phyloP scores from a whole-genome alignment of 2,888 invertebrate species.

The Entomobrya proxima region DNA sequence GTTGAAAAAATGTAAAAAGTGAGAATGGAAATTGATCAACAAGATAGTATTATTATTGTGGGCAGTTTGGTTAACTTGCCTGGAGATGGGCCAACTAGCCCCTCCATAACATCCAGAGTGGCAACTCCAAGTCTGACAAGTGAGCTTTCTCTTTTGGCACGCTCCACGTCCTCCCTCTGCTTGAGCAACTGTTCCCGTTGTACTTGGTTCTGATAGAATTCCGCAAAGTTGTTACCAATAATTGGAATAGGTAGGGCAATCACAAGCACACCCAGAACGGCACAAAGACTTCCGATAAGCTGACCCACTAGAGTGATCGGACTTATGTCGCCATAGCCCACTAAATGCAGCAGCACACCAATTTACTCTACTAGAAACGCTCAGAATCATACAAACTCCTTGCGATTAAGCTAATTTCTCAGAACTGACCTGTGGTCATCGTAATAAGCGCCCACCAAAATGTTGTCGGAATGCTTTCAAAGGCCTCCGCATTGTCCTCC shows the following conservation, averaged over 20 bases:
- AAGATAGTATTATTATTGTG: background rate
- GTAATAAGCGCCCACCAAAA: conserved; percentile 82
- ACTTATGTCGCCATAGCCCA: conserved; percentile 80
- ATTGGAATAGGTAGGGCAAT: conserved; percentile 82
- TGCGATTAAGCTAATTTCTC: background rate
- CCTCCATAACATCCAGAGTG: conserved; percentile 70
- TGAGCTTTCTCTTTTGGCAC: conserved; percentile 77
- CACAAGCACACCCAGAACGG: conserved; percentile 81
- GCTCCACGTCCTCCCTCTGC: conserved; percentile 79
- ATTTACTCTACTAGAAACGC: too few relatives aligned
- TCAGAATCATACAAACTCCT: background rate
- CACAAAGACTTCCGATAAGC: conserved; percentile 80
- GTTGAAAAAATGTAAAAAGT: background rate
- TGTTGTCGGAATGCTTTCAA: conserved; percentile 80
- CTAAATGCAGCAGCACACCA: conserved; percentile 69
- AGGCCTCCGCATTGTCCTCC: conserved; percentile 77
- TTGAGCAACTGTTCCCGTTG: conserved; percentile 80
- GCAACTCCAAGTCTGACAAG: conserved; percentile 69
- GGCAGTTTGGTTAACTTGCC: conserved; percentile 52
- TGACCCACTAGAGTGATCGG: conserved; percentile 80
- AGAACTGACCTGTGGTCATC: conserved; percentile 75
- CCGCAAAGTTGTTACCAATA: conserved; percentile 81
- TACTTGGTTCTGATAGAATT: conserved; percentile 81
- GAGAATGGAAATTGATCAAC: background rate
- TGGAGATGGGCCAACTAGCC: conserved; percentile 67